Evolutionary conservation across 2,797 vertebrate genomes (phyloP).

Genomic region (Peromyscus nudipes): DNA sequence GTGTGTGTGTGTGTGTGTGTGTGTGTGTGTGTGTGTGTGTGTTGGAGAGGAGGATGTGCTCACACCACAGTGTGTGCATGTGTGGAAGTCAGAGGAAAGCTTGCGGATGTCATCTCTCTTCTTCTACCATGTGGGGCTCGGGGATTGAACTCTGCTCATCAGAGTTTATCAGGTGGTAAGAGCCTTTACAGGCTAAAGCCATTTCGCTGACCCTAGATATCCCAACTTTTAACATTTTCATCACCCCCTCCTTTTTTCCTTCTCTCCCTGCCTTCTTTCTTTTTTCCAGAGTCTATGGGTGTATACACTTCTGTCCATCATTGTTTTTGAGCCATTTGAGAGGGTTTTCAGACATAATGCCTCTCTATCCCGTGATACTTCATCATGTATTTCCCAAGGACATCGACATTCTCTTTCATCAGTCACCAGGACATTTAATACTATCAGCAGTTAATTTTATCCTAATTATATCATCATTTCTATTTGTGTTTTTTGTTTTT

Average conservation of each 20-base stretch:
- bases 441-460: background rate
- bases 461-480: background rate
- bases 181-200: background rate
- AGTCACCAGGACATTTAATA: background rate
- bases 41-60: background rate
- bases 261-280: background rate
- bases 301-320: background rate
- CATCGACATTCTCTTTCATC: background rate
- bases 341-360: background rate
- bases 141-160: background rate
- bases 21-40: background rate
- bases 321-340: slow-evolving; percentile 19
- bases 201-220: background rate
- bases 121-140: background rate
- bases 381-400: background rate
- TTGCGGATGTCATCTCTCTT: background rate
- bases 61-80: background rate
- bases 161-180: background rate
- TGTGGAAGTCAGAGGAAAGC: background rate
- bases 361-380: background rate
- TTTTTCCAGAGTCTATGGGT: background rate
- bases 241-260: background rate
- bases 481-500: background rate
- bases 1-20: background rate
- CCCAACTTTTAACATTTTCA: slow-evolving; percentile 8